Evolutionary conservation across 2,113 vertebrate species (phyloP), one percentile per base, ranked within the genome.

Genomic region (Serinus canaria): DNA sequence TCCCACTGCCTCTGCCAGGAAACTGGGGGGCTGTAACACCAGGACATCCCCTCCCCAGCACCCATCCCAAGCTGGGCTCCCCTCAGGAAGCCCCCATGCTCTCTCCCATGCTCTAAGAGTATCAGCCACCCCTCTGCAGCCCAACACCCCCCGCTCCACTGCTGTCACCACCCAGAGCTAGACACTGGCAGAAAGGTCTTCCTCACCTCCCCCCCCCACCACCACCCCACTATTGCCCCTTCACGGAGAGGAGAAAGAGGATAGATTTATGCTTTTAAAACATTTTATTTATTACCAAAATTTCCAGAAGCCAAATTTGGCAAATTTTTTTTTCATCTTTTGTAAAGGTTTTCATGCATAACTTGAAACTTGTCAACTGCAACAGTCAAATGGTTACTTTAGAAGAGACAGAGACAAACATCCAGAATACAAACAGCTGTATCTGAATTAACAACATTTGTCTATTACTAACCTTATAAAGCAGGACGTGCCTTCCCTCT

Each of bases 391-490:
- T 95, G 81, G 46, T 89, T 84, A 96, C 88, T 78, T 93, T 84
- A 96, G 82, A 94, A 96, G 92, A 93, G 55, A 96, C 89, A 97
- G 74, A 97, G 97, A 97, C 95, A 97, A 92, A 97, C 96, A 97
- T 92, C 95, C 97, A 94, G 94, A 95, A 63, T 89, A 96, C 91
- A 90, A 96, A 92, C 69, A 91, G 97, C 83, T 86, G 75, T 90
- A 94, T 97, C 87, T 85, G 92, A 96, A 96, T 89, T 94, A 95
- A 91, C 90, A 96, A 98, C 97, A 96, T 70, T 96, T 85, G 80
- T 93, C 97, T 97, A 95, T 88, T 96, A 96, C 97, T 96, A 97
- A 98, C 95, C 92, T 98, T 96, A 96, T 83, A 96, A 96, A 98
- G 96, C 95, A 97, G 97, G 94, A 83, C 72, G 85, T 92, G 95